A percentile compares a stretch with the other conserved stretches of the same genome.
Evolutionary conservation across 2,888 invertebrate genomes (phyloP).

Genomic region (Epirrita christyi): DNA sequence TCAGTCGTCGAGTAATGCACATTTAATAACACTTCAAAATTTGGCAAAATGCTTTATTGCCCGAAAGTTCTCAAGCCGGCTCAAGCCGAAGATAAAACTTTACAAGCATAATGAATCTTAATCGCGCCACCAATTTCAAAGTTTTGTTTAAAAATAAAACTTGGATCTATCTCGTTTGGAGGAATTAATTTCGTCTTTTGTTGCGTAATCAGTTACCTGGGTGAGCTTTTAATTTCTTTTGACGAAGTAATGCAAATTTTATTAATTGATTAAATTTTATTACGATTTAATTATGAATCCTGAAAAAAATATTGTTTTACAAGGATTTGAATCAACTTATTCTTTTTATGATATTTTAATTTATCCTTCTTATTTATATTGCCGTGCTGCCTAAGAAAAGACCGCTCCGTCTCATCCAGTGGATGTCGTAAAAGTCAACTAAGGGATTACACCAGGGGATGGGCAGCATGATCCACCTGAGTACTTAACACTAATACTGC

Average conservation of each 20-base stretch:
- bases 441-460: too few relatives aligned
- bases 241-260: constrained; percentile 23
- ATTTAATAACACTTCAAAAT: constrained; percentile 81
- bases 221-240: constrained; percentile 58
- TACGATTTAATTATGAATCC: neutral
- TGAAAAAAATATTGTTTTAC: neutral
- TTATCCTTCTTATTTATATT: too few relatives aligned
- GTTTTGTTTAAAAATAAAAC: constrained; percentile 78
- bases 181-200: constrained; percentile 74
- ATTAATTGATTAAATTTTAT: neutral
- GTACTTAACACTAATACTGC: too few relatives aligned
- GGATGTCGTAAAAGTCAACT: too few relatives aligned
- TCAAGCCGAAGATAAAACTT: constrained; percentile 73
- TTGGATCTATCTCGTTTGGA: constrained; percentile 68
- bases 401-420: too few relatives aligned
- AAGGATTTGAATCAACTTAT: too few relatives aligned
- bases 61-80: constrained; percentile 65
- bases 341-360: too few relatives aligned
- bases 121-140: constrained; percentile 76
- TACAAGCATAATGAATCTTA: constrained; percentile 82
- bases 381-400: too few relatives aligned
- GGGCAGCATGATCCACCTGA: too few relatives aligned
- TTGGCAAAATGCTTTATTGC: constrained; percentile 83
- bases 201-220: constrained; percentile 74
- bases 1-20: constrained; percentile 61